Evolutionary conservation across 2,888 invertebrate genomes (phyloP), one percentile per base, ranked within the genome.

Genomic region (Pteria penguin): DNA sequence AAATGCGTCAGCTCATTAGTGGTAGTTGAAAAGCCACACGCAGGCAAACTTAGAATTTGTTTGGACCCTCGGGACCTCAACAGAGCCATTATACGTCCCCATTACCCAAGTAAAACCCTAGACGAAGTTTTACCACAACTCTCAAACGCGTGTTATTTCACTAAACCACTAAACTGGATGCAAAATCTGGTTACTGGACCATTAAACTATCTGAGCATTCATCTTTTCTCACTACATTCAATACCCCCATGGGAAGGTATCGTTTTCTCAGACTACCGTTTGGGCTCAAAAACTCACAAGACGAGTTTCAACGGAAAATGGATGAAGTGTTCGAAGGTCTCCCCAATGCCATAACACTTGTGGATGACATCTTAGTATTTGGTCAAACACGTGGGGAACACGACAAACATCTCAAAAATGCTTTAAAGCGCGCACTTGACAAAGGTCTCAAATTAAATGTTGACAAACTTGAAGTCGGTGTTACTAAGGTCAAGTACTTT

Each of bases 11-110:
- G 22, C 54, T 63, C 55, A 11, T 29, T 72, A n/a, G 72, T 72
- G 18, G 65, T 72, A n/a, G 32, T 54, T 4, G 61, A 70, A 26
- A 67, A 67, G 29, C 67, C 58, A 18, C 8, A 70, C 4, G 26
- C 76, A 32, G 78, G 80, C 2, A 75, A 80, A 57, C 27, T 81
- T 11, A 67, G 81, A n/a, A 54, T 82, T n/a, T 79, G 78, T 52
- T 26, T 82, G 24, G 79, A 81, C 61, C 81, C 83, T 5, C 61
- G 68, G 24, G 73, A 67, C 32, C 67, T 83, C 24, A 82, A 83
- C n/a, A n/a, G n/a, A n/a, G n/a, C n/a, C n/a, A n/a, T n/a, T n/a
- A n/a, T n/a, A n/a, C n/a, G n/a, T n/a, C n/a, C n/a, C n/a, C n/a
- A n/a, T n/a, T n/a, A n/a, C n/a, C n/a, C n/a, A n/a, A n/a, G n/a